phyloP scores from a whole-genome alignment of 2,113 vertebrate genomes.

The Pyrgilauda ruficollis region DNA sequence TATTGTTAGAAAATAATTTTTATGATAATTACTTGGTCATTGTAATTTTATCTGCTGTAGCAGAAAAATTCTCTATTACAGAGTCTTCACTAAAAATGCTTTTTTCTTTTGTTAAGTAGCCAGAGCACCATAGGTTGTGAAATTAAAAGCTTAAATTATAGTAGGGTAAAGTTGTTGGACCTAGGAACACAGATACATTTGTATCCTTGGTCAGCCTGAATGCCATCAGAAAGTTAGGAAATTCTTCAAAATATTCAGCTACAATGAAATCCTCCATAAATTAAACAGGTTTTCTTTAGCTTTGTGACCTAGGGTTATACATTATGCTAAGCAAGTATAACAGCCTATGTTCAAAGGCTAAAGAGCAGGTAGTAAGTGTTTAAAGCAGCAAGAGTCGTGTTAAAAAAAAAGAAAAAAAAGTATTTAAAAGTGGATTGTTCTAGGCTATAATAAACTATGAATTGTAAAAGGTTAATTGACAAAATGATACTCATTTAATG shows the following conservation, averaged over 20 bases:
- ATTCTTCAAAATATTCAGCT: constrained; percentile 47
- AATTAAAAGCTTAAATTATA: constrained; percentile 51
- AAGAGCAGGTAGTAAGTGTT: constrained; percentile 66
- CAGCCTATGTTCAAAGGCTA: constrained; percentile 54
- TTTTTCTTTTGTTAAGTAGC: constrained; percentile 10
- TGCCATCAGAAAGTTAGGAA: constrained; percentile 37
- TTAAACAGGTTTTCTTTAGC: constrained; percentile 62
- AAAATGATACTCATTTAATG: constrained; percentile 69
- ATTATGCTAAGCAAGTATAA: constrained; percentile 60
- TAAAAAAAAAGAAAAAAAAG: not conserved
- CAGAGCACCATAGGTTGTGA: not conserved
- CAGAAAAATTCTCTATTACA: not conserved
- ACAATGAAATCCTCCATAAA: constrained; percentile 60
- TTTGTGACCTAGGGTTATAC: constrained; percentile 64
- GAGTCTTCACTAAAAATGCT: not conserved
- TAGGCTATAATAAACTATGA: constrained; percentile 65
- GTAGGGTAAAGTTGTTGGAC: constrained; percentile 2
- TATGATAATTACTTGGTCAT: constrained; percentile 33
- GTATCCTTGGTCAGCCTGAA: not conserved
- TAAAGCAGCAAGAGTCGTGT: constrained; percentile 28
- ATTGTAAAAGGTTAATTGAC: constrained; percentile 77
- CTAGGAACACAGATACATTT: not conserved
- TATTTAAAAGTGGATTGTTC: constrained; percentile 65
- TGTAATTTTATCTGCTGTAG: constrained; percentile 25
- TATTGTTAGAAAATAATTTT: constrained; percentile 36